A percentile compares a stretch with the other conserved stretches of the same genome.
Evolutionary conservation across 2,888 invertebrate genomes (phyloP).

Genomic region (Hedya salicella): DNA sequence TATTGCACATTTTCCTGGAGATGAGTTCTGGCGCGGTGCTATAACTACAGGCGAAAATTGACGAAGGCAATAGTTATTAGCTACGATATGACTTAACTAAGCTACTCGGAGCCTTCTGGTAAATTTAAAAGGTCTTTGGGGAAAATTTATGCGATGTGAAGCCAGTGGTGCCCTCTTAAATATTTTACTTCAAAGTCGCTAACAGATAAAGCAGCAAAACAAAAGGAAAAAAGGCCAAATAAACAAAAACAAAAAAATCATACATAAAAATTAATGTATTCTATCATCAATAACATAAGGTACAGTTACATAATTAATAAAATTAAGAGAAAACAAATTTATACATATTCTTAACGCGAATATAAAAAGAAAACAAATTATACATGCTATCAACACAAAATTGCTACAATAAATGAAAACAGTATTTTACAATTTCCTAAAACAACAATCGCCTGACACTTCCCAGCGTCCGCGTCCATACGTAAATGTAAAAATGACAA

Average conservation of each 20-base stretch:
- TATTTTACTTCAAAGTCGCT: constrained; percentile 16
- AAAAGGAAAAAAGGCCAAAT: constrained; percentile 63
- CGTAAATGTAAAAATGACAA: constrained; percentile 62
- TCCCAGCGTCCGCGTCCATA: constrained; percentile 63
- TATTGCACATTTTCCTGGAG: constrained; percentile 41
- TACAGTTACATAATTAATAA: constrained; percentile 84
- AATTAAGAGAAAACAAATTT: constrained; percentile 84
- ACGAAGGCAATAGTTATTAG: constrained; percentile 55
- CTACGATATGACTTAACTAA: constrained; percentile 50
- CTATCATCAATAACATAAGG: constrained; percentile 84
- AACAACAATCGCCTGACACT: constrained; percentile 64
- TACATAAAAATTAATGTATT: constrained; percentile 85
- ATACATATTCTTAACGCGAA: constrained; percentile 83
- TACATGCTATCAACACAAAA: constrained; percentile 82
- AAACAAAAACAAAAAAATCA: constrained; percentile 75
- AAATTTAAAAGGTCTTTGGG: background rate
- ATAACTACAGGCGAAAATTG: constrained; percentile 48
- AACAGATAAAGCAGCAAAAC: constrained; percentile 47
- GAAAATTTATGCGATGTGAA: background rate
- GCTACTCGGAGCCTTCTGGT: constrained; percentile 3
- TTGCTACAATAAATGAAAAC: constrained; percentile 73
- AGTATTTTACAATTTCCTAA: constrained; percentile 82
- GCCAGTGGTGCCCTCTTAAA: background rate
- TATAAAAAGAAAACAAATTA: constrained; percentile 81
- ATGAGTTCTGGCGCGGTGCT: constrained; percentile 37